Percentiles rank a stretch among this genome's conserved stretches.
phyloP scores from a whole-genome alignment of 2,797 vertebrate species.

The Prunella strophiata region DNA sequence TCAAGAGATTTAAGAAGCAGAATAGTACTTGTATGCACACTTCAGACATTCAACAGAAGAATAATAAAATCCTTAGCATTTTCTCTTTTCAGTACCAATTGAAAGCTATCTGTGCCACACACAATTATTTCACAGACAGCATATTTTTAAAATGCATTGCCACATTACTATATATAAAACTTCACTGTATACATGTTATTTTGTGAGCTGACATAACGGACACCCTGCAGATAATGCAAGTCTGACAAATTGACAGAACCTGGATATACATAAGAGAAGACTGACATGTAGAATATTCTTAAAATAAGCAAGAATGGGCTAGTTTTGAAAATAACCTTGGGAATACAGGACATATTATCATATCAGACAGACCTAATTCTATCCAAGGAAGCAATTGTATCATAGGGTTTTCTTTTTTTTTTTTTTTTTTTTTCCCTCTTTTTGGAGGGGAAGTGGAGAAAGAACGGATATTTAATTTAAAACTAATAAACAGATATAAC shows the following conservation, averaged over 20 bases:
- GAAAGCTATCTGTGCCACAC: neutral
- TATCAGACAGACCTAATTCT: neutral
- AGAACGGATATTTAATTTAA: neutral
- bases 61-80: neutral
- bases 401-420: neutral
- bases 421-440: neutral
- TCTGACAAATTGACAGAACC: neutral
- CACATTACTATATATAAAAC: neutral
- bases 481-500: neutral
- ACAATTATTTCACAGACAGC: neutral
- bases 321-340: conserved; percentile 15
- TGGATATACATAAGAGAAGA: neutral
- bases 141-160: neutral
- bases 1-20: neutral
- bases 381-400: neutral
- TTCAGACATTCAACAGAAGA: neutral
- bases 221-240: neutral
- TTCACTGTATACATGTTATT: neutral
- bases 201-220: neutral
- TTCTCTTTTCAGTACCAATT: neutral
- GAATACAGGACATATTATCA: neutral
- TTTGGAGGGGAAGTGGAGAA: neutral
- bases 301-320: neutral
- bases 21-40: neutral
- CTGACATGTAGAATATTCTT: neutral